Evolutionary conservation across 1,140 invertebrate genomes (phyloP), one percentile per base, ranked within the genome.

Genomic region (Protaetia brevitarsis): DNA sequence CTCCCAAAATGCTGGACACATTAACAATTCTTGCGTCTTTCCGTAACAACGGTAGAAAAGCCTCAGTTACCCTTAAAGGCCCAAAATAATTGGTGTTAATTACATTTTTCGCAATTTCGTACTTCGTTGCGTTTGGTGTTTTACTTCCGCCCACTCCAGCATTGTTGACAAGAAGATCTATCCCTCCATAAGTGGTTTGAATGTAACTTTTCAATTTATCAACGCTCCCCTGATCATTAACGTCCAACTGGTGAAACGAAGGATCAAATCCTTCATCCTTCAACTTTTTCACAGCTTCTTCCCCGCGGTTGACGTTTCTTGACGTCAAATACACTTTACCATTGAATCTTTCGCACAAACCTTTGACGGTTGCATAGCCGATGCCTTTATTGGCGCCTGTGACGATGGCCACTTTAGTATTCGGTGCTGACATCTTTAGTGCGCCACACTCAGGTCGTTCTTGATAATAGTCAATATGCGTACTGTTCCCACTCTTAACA

Each of bases 91-190:
- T 93, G 0, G 87, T 84, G 34, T 75, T 76, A 1, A 90, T 71
- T 0, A 89, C 91, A 66, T 86, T 80, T 69, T 87, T 84, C 0
- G 90, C 91, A 0, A 90, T 91, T 81, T 93, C 90, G 19, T 85
- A 81, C 1, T 76, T 69, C 67, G 8, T 57, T 70, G 80, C 84
- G 73, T 85, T 88, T 72, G 86, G 92, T 3, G 89, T n/a, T n/a
- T n/a, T n/a, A 74, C 85, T 88, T 72, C 86, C 93, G 2, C 89
- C 88, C 62, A 94, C 92, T 0, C 86, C 92, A 51, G 92, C 93
- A 82, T 95, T 95, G 74, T 94, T 94, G 0, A 95, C 84, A 7
- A 95, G 78, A 28, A 95, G 71, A 81, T 95, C 92, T 1, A 95
- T 76, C 1, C 91, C 89, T 8, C 85, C 87, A 77, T 94, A 84